Percentiles rank a stretch among this genome's conserved stretches.
phyloP scores from a whole-genome alignment of 2,888 invertebrate species.

The Drosophila meridiana region DNA sequence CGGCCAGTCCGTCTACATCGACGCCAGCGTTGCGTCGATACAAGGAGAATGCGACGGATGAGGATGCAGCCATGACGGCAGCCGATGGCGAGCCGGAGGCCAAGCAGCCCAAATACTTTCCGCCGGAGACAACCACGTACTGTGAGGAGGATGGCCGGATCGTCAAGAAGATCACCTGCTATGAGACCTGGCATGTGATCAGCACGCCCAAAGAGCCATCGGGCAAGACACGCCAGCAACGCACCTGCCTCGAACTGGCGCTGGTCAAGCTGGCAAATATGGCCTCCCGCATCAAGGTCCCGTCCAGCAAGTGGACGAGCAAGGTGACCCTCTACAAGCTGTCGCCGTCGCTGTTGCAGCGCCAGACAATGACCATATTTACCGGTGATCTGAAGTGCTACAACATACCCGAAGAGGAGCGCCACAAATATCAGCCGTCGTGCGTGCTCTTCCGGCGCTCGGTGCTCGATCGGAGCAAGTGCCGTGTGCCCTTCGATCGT shows the following conservation, averaged over 20 bases:
- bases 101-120: conserved; percentile 53
- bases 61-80: conserved; percentile 4
- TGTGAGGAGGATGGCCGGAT: conserved; percentile 83
- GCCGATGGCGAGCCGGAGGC: not conserved
- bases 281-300: conserved; percentile 77
- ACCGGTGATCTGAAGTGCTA: conserved; percentile 83
- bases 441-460: conserved; percentile 84
- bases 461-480: conserved; percentile 70
- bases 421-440: conserved; percentile 83
- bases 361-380: conserved; percentile 74
- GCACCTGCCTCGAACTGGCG: conserved; percentile 81
- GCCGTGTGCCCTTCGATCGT: conserved; percentile 84
- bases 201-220: conserved; percentile 71
- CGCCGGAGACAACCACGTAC: conserved; percentile 82
- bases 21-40: conserved; percentile 44
- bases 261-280: conserved; percentile 83
- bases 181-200: conserved; percentile 85
- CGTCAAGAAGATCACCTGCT: conserved; percentile 85
- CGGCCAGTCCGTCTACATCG: conserved; percentile 42
- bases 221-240: conserved; percentile 59
- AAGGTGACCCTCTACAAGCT: conserved; percentile 84
- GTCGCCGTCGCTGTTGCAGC: conserved; percentile 67
- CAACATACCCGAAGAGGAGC: conserved; percentile 83
- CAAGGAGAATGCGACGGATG: conserved; percentile 55
- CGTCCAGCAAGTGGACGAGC: conserved; percentile 82